Base-by-base conservation (phyloP, 2,888 invertebrate genomes). In the Drosophila kambysellisi region DNA sequence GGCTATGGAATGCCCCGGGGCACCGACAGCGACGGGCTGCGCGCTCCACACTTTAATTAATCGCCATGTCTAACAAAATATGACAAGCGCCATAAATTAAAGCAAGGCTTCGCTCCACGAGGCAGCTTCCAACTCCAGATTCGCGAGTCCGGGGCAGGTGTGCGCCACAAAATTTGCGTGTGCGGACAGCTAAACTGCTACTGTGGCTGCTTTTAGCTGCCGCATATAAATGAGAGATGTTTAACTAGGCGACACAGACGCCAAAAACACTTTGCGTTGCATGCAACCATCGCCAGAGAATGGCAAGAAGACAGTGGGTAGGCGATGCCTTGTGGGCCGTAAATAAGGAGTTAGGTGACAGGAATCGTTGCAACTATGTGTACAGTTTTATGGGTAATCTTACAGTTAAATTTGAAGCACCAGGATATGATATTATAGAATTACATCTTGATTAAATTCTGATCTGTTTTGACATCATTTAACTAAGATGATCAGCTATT, bases 71-170 rank as follows among this genome's bases (percentile, higher is more conserved):
- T 85, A 87, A 83, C 85, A 89, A 88, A 88, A 90, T 90, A 90
- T 88, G 88, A 90, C 88, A 88, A 89, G 90, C 81, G 82, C 83
- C 91, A 88, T 88, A 84, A 90, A 90, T 88, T 88, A 89, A 87
- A 78, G 70, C 66, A 70, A 65, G 62, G 76, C 79, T 60, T 50
- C 33, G 8, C 57, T 57, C 52, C 56, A 25, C 46, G 25, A 56
- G 29, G 56, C 67, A 46, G 48, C 56, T 20, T 57, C 30, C 72
- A 67, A 56, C 58, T 37, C 7, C 37, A 37, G 59, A 33, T 29
- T 41, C 20, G 57, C 20, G 52, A 68, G 48, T 43, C 29, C 20
- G 59, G 41, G 58, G 61, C 82, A 78, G 74, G 82, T 78, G 66
- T 73, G 59, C 60, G 72, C 86, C 71, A 74, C 60, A 65, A 89